These are phyloP conservation scores for Exephanes ischioxanthus DNA, from an alignment of 2,888 invertebrate species.

Conservation along the genomic window DNA sequence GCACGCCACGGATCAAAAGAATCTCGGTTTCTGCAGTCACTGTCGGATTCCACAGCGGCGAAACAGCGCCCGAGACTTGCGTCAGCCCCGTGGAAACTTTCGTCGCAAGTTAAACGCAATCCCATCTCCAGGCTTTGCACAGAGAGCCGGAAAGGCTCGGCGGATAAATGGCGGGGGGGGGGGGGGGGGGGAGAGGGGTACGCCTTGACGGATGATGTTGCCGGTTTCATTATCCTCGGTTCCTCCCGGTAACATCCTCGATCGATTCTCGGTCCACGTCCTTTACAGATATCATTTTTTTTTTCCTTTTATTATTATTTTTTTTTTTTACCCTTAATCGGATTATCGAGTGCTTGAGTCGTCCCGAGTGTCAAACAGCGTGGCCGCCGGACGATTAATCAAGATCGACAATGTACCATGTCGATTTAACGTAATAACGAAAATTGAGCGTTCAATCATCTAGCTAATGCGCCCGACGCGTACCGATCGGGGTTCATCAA, in stretches of 20 bases:
- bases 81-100: slow-evolving; percentile 67
- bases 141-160: slow-evolving; percentile 39
- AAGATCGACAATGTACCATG: not conserved
- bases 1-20: slow-evolving; percentile 8
- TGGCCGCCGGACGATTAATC: not conserved
- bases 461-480: not conserved
- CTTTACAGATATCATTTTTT: not conserved
- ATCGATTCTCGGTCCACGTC: not conserved
- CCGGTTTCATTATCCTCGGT: not conserved
- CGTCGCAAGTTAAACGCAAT: slow-evolving; percentile 74
- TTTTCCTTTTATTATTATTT: not conserved
- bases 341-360: not conserved
- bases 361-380: not conserved
- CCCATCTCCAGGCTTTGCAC: slow-evolving; percentile 70
- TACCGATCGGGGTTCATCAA: slow-evolving; percentile 1
- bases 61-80: slow-evolving; percentile 63
- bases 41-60: slow-evolving; percentile 33
- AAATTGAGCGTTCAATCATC: not conserved
- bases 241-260: not conserved
- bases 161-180: not conserved
- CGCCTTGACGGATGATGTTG: not conserved
- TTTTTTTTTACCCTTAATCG: not conserved
- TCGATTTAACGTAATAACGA: slow-evolving; percentile 4
- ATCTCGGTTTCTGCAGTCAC: slow-evolving; percentile 32
- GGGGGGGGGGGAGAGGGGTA: slow-evolving; percentile 18